Evolutionary conservation across 2,888 invertebrate genomes (phyloP), one percentile per base, ranked within the genome.

Genomic region (Volucella inanis): DNA sequence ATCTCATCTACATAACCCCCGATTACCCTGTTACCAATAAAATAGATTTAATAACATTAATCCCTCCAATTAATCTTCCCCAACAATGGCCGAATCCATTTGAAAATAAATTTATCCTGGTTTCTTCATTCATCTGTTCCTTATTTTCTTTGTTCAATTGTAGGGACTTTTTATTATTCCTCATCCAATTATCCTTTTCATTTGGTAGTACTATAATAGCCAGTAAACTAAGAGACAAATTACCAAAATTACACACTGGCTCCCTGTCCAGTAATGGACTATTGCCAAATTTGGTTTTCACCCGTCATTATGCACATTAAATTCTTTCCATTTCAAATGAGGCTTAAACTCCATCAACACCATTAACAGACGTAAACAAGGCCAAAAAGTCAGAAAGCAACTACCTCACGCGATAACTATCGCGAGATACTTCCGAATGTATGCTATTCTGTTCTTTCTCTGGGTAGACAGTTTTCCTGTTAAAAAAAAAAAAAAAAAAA

Each of bases 331-430:
- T 80, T 84, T 80, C 75, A 65, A 55, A 75, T 75, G 65, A 80
- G 65, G 43, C 49, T 65, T 80, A 70, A 80, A 65, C 75, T 61
- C 80, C 75, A 80, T 84, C 84, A 80, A 75, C 80, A 84, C 80
- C 65, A 80, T 84, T 80, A 67, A 50, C 75, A 43, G 68, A 75
- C 64, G 45, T 83, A 64, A 64, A 59, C 18, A 57, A 41, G 14
- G 43, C 39, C 15, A 80, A 70, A 10, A 22, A 10, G 54, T 45
- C 65, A 55, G 47, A 55, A 79, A 75, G 75, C 22, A 47, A 12
- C 75, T 75, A 54, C 83, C 74, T 70, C 83, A 84, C 83, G 74
- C 79, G 65, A 84, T 79, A 49, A 9, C 31, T 70, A 79, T 70
- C 81, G 64, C 61, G n/a, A 14, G 43, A 43, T 15, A 43, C 31